Base-by-base conservation (phyloP, 2,113 vertebrate species). In the Grammomys dolichurus region DNA sequence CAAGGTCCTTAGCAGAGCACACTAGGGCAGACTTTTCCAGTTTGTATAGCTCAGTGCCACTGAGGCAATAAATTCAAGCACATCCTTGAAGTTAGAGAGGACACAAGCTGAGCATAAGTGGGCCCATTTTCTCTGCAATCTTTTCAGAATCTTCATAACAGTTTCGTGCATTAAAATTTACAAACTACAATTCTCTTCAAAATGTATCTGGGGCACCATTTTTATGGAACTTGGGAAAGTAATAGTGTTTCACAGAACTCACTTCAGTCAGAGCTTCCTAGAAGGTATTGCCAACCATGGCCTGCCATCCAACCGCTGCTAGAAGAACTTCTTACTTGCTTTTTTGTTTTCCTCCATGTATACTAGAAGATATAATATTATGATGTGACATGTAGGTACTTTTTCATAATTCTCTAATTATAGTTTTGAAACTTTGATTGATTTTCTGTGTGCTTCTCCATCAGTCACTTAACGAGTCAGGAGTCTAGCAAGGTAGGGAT, bases 171-270 rank as follows among this genome's bases (percentile, higher is more conserved):
- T 28, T 73, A 7, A 89, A 89, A 54, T 89, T 91, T 92, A 58
- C 31, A n/a, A 26, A n/a, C n/a, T 43, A 67, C 11, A 73, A 33
- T 88, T 92, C 96, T 92, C 85, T 82, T 46, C 36, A 82, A 92
- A 93, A 90, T 1, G 90, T 82, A 86, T 9, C 54, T 77, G 31
- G 22, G 54, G 67, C 78, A 31, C 13, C 89, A 65, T 82, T 88
- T 95, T 58, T 60, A n/a, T 84, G 54, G 90, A 84, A 60, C 58
- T 17, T 89, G 16, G 94, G 87, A 95, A 43, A 92, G 51, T 94
- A 87, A 90, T 89, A 7, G 67, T 78, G 14, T 82, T 93, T 92
- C 69, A 1, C 40, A 87, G 46, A 92, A 75, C 46, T 88, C 51
- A 90, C 7, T 81, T 96, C 87, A 80, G 3, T 86, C 56, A 97